phyloP scores from a whole-genome alignment of 2,888 invertebrate species.

The Stenchaetothrips biformis region DNA sequence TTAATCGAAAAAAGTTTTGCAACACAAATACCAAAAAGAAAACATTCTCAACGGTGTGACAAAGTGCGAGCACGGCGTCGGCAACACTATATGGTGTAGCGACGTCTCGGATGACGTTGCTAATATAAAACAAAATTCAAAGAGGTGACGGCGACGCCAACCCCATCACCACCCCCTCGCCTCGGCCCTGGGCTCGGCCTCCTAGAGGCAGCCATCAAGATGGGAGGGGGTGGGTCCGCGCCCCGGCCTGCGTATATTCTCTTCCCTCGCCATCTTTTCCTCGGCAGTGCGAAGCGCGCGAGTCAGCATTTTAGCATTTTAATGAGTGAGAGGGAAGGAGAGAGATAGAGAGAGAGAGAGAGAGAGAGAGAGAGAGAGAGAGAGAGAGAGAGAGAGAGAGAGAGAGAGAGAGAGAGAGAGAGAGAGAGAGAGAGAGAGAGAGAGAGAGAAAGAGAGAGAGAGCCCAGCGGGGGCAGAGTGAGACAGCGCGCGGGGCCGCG shows the following conservation, averaged over 20 bases:
- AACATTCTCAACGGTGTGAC: no score
- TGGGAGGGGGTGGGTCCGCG: not conserved
- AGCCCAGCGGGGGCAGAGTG: not conserved
- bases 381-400: not conserved
- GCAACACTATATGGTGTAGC: no score
- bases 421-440: conserved; percentile 1
- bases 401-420: not conserved
- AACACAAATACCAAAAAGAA: no score
- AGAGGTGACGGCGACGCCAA: no score
- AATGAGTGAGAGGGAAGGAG: not conserved
- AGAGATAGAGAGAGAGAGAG: not conserved
- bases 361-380: not conserved
- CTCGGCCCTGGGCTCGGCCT: not conserved
- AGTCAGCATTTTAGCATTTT: conserved; percentile 25
- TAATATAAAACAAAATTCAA: no score
- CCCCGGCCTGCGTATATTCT: not conserved
- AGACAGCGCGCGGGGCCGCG: not conserved
- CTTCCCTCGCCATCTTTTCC: conserved; percentile 11
- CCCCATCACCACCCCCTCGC: not conserved
- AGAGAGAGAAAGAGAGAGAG: conserved; percentile 21
- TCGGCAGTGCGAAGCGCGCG: conserved; percentile 10
- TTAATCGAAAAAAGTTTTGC: no score
- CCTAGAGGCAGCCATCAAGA: not conserved
- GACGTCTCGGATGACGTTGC: no score
- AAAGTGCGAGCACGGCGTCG: no score